These are phyloP conservation scores for Platichthys flesus DNA, from an alignment of 2,113 vertebrate species.

Conservation along the genomic window DNA sequence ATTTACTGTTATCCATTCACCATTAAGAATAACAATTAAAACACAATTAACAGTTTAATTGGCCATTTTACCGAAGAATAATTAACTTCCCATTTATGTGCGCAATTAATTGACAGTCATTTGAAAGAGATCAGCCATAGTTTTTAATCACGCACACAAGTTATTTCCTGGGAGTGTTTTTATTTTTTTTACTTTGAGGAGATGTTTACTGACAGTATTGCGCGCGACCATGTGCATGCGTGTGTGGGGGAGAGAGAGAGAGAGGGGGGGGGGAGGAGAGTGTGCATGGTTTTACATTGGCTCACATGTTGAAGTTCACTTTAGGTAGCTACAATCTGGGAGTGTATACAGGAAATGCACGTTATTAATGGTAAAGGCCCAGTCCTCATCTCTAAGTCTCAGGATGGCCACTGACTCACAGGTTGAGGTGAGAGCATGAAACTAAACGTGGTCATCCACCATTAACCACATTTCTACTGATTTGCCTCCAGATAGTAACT, in stretches of 20 bases:
- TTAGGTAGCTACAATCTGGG: background rate
- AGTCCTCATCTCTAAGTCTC: background rate
- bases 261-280: too few species aligned
- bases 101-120: constrained; percentile 97
- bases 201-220: constrained; percentile 17
- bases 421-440: background rate
- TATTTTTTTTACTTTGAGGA: constrained; percentile 43
- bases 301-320: background rate
- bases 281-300: background rate
- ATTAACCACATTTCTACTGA: background rate
- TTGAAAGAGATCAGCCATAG: constrained; percentile 85
- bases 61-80: constrained; percentile 96
- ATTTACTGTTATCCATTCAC: constrained; percentile 93
- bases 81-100: constrained; percentile 97
- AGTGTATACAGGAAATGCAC: background rate
- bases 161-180: constrained; percentile 38
- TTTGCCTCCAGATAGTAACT: background rate
- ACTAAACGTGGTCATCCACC: background rate
- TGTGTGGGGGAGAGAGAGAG: background rate
- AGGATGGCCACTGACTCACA: background rate
- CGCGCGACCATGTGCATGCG: background rate
- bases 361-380: background rate
- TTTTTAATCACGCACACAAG: constrained; percentile 84
- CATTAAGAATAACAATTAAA: constrained; percentile 94
- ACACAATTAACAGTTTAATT: constrained; percentile 99